phyloP scores from a whole-genome alignment of 2,888 invertebrate species.

The Amiota communis region DNA sequence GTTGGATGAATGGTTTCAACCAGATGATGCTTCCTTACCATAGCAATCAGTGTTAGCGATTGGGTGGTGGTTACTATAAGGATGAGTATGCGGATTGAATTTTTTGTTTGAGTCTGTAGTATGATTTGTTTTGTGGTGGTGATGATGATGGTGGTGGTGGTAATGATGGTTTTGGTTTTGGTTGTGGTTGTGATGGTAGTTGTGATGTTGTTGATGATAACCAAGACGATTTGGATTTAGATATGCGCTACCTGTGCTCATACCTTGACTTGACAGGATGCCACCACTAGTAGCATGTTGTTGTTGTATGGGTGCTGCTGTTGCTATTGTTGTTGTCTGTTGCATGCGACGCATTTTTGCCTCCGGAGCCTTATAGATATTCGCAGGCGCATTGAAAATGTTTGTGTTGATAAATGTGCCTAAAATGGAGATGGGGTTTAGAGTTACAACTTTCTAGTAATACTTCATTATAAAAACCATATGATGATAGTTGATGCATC shows the following conservation, averaged over 20 bases:
- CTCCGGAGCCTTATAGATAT: constrained; percentile 71
- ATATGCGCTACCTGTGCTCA: constrained; percentile 44
- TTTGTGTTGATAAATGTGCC: constrained; percentile 52
- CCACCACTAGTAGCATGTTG: constrained; percentile 11
- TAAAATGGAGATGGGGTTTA: constrained; percentile 25
- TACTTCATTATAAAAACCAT: neutral
- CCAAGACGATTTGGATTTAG: constrained; percentile 44
- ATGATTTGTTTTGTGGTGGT: constrained; percentile 16
- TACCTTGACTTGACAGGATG: constrained; percentile 54
- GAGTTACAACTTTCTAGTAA: neutral
- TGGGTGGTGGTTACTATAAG: constrained; percentile 1
- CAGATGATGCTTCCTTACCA: constrained; percentile 14
- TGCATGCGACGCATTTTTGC: constrained; percentile 70
- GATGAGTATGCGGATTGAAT: constrained; percentile 13
- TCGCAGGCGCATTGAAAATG: constrained; percentile 59
- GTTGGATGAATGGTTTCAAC: neutral
- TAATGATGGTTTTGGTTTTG: constrained; percentile 46
- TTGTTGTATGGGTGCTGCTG: constrained; percentile 9
- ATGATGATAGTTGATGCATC: constrained; percentile 27
- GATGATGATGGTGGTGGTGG: constrained; percentile 52
- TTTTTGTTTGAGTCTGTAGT: constrained; percentile 15
- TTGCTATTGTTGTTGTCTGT: constrained; percentile 25
- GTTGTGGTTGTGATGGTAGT: constrained; percentile 44
- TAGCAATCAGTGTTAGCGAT: constrained; percentile 16
- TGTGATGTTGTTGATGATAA: constrained; percentile 21